Evolutionary conservation across 1,140 invertebrate species (phyloP), one percentile per base, ranked within the genome.

Genomic region (Dryas iulia): DNA sequence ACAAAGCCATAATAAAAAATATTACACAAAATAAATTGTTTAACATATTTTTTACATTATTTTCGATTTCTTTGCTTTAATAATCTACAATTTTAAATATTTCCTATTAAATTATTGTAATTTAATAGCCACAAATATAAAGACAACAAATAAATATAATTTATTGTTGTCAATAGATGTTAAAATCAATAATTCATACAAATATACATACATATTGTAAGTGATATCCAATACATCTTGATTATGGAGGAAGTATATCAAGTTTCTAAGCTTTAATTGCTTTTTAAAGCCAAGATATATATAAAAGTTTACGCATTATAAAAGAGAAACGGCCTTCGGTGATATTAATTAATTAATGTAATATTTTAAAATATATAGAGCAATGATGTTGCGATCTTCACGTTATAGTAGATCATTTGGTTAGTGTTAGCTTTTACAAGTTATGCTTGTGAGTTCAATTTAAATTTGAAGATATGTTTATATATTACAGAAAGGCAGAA

Each of bases 261-360:
- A 21, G 33, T 66, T 59, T 52, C 21, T 39, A 58, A 52, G 21
- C 35, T 30, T 59, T 66, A 66, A 66, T 56, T 33, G 26, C 24
- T 26, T 47, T 66, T 66, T 21, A 28, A 39, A 58, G 23, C 12
- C 25, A 26, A 21, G 12, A 47, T 12, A 10, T 31, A 33, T 59
- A 58, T 59, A 25, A 52, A 39, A 18, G 18, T 28, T 39, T 18
- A 59, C 56, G 8, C 30, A 31, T 59, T 66, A 58, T 59, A 59
- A 31, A 66, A 53, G 35, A 47, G 57, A 52, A 59, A 66, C 59
- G 33, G 12, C 3, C 24, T 12, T 61, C 26, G 18, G 10, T 4
- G n/a, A 35, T 35, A 35, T 21, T n/a, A 47, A 21, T 47, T 47
- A 47, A 47, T 47, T 47, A 21, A 47, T 47, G n/a, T 14, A 35